Evolutionary conservation across 2,888 invertebrate genomes (phyloP).

Genomic region (Hydrotaea cyrtoneurina): DNA sequence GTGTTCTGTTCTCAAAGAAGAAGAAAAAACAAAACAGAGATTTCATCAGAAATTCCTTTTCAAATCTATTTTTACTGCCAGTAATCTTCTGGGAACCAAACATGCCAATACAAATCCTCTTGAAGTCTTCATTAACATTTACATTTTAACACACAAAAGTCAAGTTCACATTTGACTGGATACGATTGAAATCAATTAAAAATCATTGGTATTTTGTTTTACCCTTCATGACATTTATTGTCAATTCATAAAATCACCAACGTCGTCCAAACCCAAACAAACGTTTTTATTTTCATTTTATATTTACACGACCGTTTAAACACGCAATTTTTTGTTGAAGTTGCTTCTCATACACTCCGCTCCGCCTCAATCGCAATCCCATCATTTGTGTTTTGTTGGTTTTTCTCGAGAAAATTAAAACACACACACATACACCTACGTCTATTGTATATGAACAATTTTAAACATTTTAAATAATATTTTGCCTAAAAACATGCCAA

Average conservation of each 20-base stretch:
- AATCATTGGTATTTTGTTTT: not conserved
- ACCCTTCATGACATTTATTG: conserved; percentile 39
- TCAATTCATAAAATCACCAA: not conserved
- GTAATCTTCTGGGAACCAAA: conserved; percentile 1
- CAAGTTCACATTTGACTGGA: conserved; percentile 32
- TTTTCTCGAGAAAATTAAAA: conserved; percentile 17
- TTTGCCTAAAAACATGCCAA: conserved; percentile 61
- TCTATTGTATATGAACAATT: not conserved
- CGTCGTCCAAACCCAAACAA: not conserved
- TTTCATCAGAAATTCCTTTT: not conserved
- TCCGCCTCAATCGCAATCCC: not conserved
- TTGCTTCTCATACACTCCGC: not conserved
- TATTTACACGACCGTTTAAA: conserved; percentile 31
- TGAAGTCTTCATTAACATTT: conserved; percentile 17
- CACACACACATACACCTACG: not conserved
- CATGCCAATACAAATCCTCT: conserved; percentile 31
- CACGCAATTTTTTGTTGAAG: conserved; percentile 30
- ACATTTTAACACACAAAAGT: not conserved
- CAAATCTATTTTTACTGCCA: not conserved
- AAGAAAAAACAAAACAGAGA: not conserved
- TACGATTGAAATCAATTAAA: conserved; percentile 32
- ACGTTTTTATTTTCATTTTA: not conserved
- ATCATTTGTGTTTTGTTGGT: conserved; percentile 7
- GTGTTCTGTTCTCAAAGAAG: not conserved
- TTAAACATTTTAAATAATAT: not conserved